Evolutionary conservation across 2,113 vertebrate species (phyloP).

Genomic region (Sapajus apella): DNA sequence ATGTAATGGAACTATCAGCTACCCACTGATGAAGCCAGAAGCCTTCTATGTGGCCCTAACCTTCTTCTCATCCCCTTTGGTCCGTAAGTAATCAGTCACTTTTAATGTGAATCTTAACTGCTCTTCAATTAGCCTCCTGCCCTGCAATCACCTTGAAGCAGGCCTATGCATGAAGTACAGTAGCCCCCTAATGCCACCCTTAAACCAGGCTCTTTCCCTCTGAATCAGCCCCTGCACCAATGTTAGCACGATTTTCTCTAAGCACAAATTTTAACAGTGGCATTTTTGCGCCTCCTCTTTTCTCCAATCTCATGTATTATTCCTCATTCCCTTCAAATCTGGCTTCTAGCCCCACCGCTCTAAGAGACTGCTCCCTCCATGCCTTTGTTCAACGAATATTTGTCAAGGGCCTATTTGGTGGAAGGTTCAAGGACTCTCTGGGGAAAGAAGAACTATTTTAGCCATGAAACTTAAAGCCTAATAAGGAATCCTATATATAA

Average conservation of each 20-base stretch:
- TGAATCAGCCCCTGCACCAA: not conserved
- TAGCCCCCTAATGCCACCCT: not conserved
- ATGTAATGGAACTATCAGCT: accelerated
- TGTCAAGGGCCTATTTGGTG: not conserved
- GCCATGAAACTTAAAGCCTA: not conserved
- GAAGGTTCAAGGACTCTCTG: not conserved
- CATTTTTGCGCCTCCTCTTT: not conserved
- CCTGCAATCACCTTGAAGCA: not conserved
- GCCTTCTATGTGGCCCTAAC: no score
- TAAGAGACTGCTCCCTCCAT: not conserved
- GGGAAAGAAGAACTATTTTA: not conserved
- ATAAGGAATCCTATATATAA: not conserved
- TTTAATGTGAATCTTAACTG: not conserved
- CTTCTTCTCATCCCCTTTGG: not conserved
- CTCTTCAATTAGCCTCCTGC: not conserved
- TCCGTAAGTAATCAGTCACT: not conserved
- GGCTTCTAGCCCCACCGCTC: not conserved
- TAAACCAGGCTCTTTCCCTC: no score
- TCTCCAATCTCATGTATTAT: not conserved
- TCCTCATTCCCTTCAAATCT: not conserved
- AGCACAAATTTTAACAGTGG: no score
- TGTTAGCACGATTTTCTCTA: not conserved
- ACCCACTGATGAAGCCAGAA: not conserved
- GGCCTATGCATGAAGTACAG: not conserved
- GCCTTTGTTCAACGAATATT: not conserved